A percentile compares a stretch with the other conserved stretches of the same genome.
phyloP scores from a whole-genome alignment of 1,140 invertebrate species.

The Platorchestia sp. region DNA sequence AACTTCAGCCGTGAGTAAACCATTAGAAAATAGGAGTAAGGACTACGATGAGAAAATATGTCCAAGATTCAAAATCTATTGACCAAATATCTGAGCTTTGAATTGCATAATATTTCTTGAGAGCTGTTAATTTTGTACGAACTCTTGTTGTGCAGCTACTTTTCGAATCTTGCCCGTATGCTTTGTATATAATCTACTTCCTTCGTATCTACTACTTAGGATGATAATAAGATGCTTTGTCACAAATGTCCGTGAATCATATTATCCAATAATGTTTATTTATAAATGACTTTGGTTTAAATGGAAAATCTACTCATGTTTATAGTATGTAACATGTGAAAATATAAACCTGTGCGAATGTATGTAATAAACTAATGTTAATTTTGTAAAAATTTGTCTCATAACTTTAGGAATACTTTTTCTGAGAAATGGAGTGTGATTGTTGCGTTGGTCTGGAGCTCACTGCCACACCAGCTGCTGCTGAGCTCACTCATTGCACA shows the following conservation, averaged over 20 bases:
- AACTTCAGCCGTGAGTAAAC: constrained; percentile 96
- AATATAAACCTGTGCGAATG: background rate
- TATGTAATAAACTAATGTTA: background rate
- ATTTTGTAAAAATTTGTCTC: background rate
- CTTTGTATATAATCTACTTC: background rate
- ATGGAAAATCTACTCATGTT: background rate
- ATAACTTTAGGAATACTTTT: background rate
- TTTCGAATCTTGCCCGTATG: background rate
- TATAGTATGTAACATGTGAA: background rate
- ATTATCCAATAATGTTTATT: too few relatives aligned
- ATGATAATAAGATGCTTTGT: background rate
- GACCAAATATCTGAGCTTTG: background rate
- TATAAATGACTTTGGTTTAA: too few relatives aligned
- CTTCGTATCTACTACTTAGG: background rate
- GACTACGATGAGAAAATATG: background rate
- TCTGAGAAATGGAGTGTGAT: background rate
- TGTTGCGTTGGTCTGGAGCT: background rate
- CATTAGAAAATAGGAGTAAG: background rate
- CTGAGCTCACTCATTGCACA: background rate
- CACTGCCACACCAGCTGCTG: background rate
- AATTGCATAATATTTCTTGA: background rate
- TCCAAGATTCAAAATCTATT: background rate
- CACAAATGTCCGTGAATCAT: background rate
- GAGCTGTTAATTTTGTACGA: background rate
- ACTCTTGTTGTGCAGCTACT: background rate